Evolutionary conservation across 2,888 invertebrate genomes (phyloP).

Genomic region (Ophion ellenae): DNA sequence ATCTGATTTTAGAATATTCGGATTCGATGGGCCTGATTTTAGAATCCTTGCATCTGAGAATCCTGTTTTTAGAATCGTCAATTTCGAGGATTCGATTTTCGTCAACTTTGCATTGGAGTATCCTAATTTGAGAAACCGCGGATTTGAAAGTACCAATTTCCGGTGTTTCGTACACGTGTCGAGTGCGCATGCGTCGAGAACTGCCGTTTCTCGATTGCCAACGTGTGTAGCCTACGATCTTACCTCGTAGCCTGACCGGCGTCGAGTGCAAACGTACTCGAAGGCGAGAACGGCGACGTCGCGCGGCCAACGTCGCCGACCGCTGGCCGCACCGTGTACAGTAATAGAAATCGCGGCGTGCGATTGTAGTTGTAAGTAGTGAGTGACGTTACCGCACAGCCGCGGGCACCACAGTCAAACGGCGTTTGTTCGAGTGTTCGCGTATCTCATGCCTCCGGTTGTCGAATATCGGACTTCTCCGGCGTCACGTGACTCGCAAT

Average conservation of each 20-base stretch:
- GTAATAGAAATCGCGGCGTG: slow-evolving; percentile 2
- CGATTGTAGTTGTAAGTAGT: slow-evolving; percentile 17
- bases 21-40: not conserved
- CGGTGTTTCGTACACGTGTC: too few species aligned
- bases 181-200: too few species aligned
- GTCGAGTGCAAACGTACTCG: slow-evolving; percentile 35
- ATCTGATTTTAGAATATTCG: not conserved
- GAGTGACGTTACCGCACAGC: slow-evolving; percentile 30
- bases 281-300: not conserved
- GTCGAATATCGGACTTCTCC: slow-evolving; percentile 27
- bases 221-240: not conserved
- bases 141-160: too few species aligned
- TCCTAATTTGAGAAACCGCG: too few species aligned
- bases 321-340: not conserved
- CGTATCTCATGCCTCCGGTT: not conserved
- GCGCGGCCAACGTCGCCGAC: not conserved
- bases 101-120: too few species aligned
- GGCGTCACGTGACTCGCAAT: slow-evolving; percentile 39
- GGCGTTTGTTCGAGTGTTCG: not conserved
- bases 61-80: not conserved
- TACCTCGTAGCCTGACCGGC: slow-evolving; percentile 15
- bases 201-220: too few species aligned
- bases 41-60: not conserved
- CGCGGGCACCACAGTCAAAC: slow-evolving; percentile 1
- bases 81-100: too few species aligned